Conservation (phyloP, 2,888 invertebrate genomes). For the Philopedon plagiatum region DNA sequence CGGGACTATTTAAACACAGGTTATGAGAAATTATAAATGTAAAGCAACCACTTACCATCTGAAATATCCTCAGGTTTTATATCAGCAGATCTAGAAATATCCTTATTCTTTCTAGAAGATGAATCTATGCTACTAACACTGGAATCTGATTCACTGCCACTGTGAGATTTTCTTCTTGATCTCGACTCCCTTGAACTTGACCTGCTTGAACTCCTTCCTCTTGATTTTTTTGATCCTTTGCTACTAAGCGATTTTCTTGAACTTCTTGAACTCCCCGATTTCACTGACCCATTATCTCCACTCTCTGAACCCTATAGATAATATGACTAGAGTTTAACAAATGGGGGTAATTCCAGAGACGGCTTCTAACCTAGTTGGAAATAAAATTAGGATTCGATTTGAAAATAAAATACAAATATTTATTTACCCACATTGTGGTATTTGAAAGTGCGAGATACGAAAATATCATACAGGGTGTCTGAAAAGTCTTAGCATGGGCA, state of each 20-base stretch:
- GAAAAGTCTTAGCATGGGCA: too few species aligned
- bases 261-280: slow-evolving; percentile 54
- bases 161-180: slow-evolving; percentile 55
- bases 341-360: too few species aligned
- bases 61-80: slow-evolving; percentile 75
- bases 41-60: slow-evolving; percentile 69
- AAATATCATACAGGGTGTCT: too few species aligned
- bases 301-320: slow-evolving; percentile 50
- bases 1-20: too few species aligned
- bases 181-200: slow-evolving; percentile 55
- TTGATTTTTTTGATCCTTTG: slow-evolving; percentile 59
- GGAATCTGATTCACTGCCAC: slow-evolving; percentile 66
- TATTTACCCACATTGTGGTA: too few species aligned
- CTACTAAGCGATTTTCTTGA: slow-evolving; percentile 61
- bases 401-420: too few species aligned
- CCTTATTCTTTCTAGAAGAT: slow-evolving; percentile 63
- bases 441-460: too few species aligned
- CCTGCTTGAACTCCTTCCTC: slow-evolving; percentile 55
- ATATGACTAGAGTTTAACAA: slow-evolving; percentile 50
- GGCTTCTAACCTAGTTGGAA: too few species aligned
- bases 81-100: slow-evolving; percentile 59
- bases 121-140: slow-evolving; percentile 66
- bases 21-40: slow-evolving; percentile 6
- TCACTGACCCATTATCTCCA: slow-evolving; percentile 58
- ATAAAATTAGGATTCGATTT: too few species aligned